Evolutionary conservation across 2,888 invertebrate genomes (phyloP).

Genomic region (Atherix ibis): DNA sequence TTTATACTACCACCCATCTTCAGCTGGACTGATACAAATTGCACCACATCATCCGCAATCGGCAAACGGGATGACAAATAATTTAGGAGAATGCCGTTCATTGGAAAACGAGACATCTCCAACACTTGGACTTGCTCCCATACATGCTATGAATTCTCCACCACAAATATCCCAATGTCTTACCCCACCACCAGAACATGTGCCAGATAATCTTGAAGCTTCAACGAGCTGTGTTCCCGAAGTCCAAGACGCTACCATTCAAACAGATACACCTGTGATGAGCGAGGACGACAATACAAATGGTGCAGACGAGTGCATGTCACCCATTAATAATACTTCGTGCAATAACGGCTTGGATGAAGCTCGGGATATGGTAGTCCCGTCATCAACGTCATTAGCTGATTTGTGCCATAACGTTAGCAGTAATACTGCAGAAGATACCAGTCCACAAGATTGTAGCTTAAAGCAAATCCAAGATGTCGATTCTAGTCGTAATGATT

Average conservation of each 20-base stretch:
- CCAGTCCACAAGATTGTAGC: constrained; percentile 3
- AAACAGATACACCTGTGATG: constrained; percentile 57
- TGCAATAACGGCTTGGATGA: neutral
- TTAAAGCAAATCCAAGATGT: neutral
- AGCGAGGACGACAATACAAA: constrained; percentile 47
- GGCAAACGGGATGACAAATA: neutral
- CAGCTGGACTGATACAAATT: constrained; percentile 13
- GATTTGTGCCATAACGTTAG: constrained; percentile 12
- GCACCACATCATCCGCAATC: constrained; percentile 9
- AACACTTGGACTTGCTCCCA: constrained; percentile 4
- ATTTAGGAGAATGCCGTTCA: constrained; percentile 6
- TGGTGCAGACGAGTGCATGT: constrained; percentile 12
- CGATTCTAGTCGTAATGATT: constrained; percentile 9
- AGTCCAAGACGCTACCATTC: constrained; percentile 71
- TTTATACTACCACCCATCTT: constrained; percentile 13
- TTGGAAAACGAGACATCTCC: constrained; percentile 6
- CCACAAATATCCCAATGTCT: constrained; percentile 21
- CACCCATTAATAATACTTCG: constrained; percentile 1
- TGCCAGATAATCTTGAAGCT: constrained; percentile 18
- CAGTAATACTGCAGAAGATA: constrained; percentile 6
- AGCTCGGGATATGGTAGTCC: constrained; percentile 4
- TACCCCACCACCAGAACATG: constrained; percentile 44
- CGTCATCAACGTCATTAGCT: constrained; percentile 7
- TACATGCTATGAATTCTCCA: constrained; percentile 4
- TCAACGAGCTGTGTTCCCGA: constrained; percentile 39